Base-by-base conservation (phyloP, 2,888 invertebrate species). In the Rotaria macrura region DNA sequence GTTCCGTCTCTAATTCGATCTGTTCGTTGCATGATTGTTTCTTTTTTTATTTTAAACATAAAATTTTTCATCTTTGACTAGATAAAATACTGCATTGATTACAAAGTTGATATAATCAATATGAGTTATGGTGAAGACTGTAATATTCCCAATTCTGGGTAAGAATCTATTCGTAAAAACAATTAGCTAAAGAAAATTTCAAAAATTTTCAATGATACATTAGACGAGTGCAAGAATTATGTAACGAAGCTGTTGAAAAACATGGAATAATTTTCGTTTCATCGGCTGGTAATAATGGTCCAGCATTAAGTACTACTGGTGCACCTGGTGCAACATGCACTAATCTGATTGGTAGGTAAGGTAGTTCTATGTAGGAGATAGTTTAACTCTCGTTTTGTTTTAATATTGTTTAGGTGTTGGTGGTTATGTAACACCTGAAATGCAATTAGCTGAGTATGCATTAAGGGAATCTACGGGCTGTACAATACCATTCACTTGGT, bases 41-140 rank as follows among this genome's bases (percentile, higher is more conserved):
- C 4, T 14, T 23, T 72, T 52, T 52, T 17, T 49, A 49, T 4
- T 49, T 3, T 17, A 49, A 43, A 43, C 5, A 49, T 12, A 17
- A 17, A 49, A 49, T 52, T 5, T 52, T 52, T 23, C 6, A 23
- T 52, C 23, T 52, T 83, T 12, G 40, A 83, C 43, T 52, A 54
- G 49, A 84, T 84, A 9, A 84, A 54, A 84, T 89, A 90, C 87
- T 91, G 91, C 43, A 91, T 92, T 84, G 91, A 92, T 85, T 88
- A 90, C 84, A 91, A 91, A 86, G 91, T 92, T 85, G 95, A 98
- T 90, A 94, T 98, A 0, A 95, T 98, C 88, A 99, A 99, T 91
- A 97, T 96, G 95, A 97, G 97, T 89, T 99, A 97, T 89, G 98
- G 98, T 0, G 98, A 98, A 91, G 95, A 95, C 89, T 94, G 95